phyloP scores from a whole-genome alignment of 2,113 vertebrate genomes.

The Spea multiplicata region DNA sequence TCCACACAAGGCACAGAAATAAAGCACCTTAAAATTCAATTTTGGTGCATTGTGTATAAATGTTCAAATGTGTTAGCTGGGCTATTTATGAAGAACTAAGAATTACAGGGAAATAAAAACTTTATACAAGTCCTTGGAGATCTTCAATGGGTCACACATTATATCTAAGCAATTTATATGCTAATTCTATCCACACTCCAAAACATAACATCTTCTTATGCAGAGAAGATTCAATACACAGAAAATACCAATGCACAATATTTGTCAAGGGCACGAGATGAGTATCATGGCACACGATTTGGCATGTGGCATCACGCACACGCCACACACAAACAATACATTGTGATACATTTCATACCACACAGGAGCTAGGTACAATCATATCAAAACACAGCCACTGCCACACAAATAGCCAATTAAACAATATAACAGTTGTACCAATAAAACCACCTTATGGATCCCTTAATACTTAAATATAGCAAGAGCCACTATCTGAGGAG shows the following conservation, averaged over 20 bases:
- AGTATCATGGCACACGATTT: slow-evolving; percentile 6
- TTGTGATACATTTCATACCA: background rate
- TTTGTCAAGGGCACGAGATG: slow-evolving; percentile 35
- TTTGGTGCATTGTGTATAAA: too few relatives aligned
- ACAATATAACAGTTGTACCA: background rate
- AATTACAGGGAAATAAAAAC: background rate
- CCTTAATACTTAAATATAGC: background rate
- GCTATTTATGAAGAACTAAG: too few relatives aligned
- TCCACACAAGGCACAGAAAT: too few relatives aligned
- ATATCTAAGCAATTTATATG: slow-evolving; percentile 45
- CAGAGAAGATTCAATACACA: slow-evolving; percentile 7
- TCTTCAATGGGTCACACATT: slow-evolving; percentile 32
- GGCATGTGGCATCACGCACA: slow-evolving; percentile 6
- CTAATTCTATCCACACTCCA: slow-evolving; percentile 31
- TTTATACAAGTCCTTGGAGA: slow-evolving; percentile 33
- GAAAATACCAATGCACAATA: slow-evolving; percentile 15
- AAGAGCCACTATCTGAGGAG: too few relatives aligned
- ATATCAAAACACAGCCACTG: background rate
- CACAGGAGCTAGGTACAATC: background rate
- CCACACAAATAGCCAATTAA: background rate
- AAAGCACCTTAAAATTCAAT: too few relatives aligned
- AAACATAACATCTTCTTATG: slow-evolving; percentile 34
- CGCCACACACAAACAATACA: background rate
- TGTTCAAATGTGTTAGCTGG: too few relatives aligned
- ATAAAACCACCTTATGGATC: background rate